These are phyloP conservation scores for Novumbra hubbsi DNA, from an alignment of 2,797 vertebrate genomes.

Conservation along the genomic window DNA sequence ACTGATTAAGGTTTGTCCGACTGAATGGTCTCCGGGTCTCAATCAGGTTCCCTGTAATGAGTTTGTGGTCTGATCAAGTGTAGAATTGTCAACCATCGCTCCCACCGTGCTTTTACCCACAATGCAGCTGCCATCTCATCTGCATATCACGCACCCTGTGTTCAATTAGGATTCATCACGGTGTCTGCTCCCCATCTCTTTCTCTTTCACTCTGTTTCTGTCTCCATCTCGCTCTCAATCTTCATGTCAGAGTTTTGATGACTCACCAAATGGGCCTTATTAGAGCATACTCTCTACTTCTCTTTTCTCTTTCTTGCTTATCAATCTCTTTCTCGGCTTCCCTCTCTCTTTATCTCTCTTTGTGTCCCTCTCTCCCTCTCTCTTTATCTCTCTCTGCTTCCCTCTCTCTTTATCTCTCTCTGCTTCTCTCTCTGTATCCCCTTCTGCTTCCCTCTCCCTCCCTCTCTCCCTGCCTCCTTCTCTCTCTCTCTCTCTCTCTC, in stretches of 20 bases:
- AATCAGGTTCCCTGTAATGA: conserved; percentile 43
- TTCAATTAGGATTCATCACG: conserved; percentile 68
- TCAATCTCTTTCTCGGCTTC: conserved; percentile 44
- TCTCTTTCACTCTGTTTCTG: too few relatives aligned
- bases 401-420: too few relatives aligned
- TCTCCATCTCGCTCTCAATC: neutral
- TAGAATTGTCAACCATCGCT: conserved; percentile 15
- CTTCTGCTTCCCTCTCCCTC: neutral
- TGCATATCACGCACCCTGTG: conserved; percentile 61
- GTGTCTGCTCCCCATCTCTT: conserved; percentile 23
- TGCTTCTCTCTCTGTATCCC: conserved; percentile 51
- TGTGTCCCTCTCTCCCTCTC: conserved; percentile 47
- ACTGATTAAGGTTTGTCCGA: conserved; percentile 46
- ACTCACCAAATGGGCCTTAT: neutral
- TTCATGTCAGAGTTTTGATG: neutral
- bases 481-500: too few relatives aligned
- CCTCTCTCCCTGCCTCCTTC: conserved; percentile 48
- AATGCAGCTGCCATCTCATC: conserved; percentile 61
- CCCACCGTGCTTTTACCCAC: conserved; percentile 56
- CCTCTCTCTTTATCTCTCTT: too few relatives aligned
- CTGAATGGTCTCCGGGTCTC: conserved; percentile 56
- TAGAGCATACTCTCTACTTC: conserved; percentile 22
- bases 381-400: conserved; percentile 29
- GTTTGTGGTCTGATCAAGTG: conserved; percentile 8
- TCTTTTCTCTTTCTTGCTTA: neutral